These are phyloP conservation scores for Pseudochirops corinnae DNA, from an alignment of 2,797 vertebrate species.

Conservation along the genomic window DNA sequence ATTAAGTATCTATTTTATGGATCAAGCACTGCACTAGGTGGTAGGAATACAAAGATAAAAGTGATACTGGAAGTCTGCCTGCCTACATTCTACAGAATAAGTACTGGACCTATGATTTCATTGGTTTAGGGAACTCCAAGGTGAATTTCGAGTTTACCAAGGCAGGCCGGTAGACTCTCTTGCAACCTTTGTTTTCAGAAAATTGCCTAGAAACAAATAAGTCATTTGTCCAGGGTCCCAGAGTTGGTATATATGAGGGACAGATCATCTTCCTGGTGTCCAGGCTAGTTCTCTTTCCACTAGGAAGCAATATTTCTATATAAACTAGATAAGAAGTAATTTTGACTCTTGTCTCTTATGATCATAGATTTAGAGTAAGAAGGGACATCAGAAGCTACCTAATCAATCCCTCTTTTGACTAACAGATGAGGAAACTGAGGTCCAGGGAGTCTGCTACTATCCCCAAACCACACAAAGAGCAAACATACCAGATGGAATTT, in stretches of 20 bases:
- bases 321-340: neutral
- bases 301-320: neutral
- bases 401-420: neutral
- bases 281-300: neutral
- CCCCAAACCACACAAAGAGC: neutral
- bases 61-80: neutral
- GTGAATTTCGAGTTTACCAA: neutral
- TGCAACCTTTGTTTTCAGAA: neutral
- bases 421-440: neutral
- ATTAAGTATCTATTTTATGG: neutral
- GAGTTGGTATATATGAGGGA: neutral
- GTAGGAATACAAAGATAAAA: neutral
- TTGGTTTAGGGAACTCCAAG: neutral
- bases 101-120: neutral
- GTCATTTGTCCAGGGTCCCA: neutral
- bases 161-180: neutral
- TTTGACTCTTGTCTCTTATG: neutral
- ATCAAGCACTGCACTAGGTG: neutral
- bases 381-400: neutral
- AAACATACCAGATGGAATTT: neutral
- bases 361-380: neutral
- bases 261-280: neutral
- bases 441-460: neutral
- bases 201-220: neutral
- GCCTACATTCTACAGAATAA: neutral